Evolutionary conservation across 2,888 invertebrate genomes (phyloP).

Genomic region (Andrena flavipes): DNA sequence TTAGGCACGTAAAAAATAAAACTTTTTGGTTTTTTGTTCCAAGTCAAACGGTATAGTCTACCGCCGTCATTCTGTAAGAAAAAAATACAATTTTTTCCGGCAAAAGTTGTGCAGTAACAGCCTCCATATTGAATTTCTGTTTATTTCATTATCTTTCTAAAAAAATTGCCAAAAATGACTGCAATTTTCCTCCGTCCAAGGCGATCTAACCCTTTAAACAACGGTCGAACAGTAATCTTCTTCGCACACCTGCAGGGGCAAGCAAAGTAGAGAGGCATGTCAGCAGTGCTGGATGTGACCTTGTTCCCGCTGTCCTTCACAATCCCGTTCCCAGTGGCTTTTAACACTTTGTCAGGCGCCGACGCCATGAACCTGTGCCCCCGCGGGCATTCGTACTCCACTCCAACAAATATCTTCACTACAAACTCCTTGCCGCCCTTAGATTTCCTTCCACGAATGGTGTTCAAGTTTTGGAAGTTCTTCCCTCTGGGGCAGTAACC

Average conservation of each 20-base stretch:
- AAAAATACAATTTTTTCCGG: too few relatives aligned
- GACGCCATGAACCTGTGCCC: conserved; percentile 98
- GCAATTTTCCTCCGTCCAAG: too few relatives aligned
- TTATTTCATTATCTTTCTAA: too few relatives aligned
- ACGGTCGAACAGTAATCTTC: neutral
- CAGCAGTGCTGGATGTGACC: conserved; percentile 90
- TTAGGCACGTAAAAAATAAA: too few relatives aligned
- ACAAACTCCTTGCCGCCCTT: conserved; percentile 84
- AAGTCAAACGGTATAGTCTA: too few relatives aligned
- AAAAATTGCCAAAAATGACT: too few relatives aligned
- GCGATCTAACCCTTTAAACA: neutral
- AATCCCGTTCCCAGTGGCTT: conserved; percentile 89
- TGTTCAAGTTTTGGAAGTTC: conserved; percentile 80
- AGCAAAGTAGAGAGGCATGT: conserved; percentile 95
- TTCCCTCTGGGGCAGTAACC: conserved; percentile 79
- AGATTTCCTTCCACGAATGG: conserved; percentile 83
- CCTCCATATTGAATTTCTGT: too few relatives aligned
- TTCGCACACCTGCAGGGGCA: conserved; percentile 91
- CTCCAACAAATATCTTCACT: conserved; percentile 96
- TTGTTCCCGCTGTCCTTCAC: conserved; percentile 93
- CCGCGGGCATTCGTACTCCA: conserved; percentile 98
- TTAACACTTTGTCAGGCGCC: conserved; percentile 92
- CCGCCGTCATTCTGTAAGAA: too few relatives aligned
- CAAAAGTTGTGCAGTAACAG: too few relatives aligned
- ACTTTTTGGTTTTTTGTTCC: too few relatives aligned